Base-by-base conservation (phyloP, 1,140 invertebrate species). In the Ganaspis sp. region DNA sequence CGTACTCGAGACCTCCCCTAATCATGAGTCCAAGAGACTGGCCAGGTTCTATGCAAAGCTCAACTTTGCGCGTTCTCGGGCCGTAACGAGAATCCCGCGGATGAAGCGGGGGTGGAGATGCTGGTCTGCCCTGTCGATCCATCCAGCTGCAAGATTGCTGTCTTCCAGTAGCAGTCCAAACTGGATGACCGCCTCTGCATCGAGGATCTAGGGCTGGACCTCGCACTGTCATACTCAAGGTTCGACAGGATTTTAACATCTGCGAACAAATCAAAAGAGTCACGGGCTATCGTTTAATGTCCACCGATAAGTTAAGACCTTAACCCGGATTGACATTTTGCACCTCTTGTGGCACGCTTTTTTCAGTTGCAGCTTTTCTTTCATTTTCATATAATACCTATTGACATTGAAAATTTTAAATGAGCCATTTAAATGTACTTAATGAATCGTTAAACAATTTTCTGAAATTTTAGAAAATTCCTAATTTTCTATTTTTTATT, bases 11-110 rank as follows among this genome's bases (percentile, higher is more conserved):
- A 2, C 98, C 98, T 23, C 97, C 97, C 70, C 97, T 92, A 72
- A 99, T 98, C 96, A 98, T 98, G 75, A 99, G 91, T 11, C 98
- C 98, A 70, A 99, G 91, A 73, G 96, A 97, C 85, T 98, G 95
- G 0, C 96, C 96, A 5, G 96, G 95, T 86, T 97, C 96, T 83
- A 98, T 97, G 81, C 95, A 95, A 74, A 96, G 92, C 84, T 96
- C 96, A 82, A 96, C 95, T 93, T 96, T 92, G 9, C 87, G 88
- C 64, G 88, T 91, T 69, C 90, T 84, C 54, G 90, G 86, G 71
- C 88, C 89, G 79, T 87, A 90, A 80, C 87, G 86, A 64, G 83
- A 85, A 82, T 90, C 91, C 71, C 88, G 88, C 17, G 85, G 90
- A 78, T 90, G 87, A 49, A 89, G 79, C 1, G 89, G 84, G 72